phyloP scores from a whole-genome alignment of 2,888 invertebrate genomes.

The Cephus spinipes region DNA sequence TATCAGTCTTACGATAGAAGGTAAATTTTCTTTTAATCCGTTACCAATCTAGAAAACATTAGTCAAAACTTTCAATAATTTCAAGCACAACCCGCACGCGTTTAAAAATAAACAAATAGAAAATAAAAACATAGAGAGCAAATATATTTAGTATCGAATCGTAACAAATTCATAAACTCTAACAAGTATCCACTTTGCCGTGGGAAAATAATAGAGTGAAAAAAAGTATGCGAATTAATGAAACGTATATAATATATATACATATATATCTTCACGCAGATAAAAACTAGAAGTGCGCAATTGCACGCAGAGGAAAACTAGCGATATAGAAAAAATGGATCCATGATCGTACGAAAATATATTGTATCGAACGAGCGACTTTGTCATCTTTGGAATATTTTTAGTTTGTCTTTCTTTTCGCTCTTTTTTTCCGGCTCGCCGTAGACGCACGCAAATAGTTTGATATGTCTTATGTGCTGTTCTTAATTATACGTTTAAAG shows the following conservation, averaged over 20 bases:
- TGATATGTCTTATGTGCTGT: background rate
- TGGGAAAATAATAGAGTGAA: background rate
- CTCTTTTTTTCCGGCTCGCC: background rate
- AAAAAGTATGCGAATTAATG: background rate
- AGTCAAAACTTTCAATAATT: background rate
- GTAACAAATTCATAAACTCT: slow-evolving; percentile 2
- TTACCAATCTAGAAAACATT: background rate
- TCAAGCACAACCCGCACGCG: background rate
- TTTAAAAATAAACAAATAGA: too few species aligned
- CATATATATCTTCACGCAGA: background rate
- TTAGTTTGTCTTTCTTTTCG: slow-evolving; percentile 6
- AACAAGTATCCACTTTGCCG: background rate
- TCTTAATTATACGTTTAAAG: background rate
- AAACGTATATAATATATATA: background rate
- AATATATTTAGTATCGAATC: background rate
- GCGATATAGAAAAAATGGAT: slow-evolving; percentile 8
- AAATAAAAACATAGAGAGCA: background rate
- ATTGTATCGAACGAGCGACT: slow-evolving; percentile 21
- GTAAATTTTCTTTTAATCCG: background rate
- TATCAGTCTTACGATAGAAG: slow-evolving; percentile 43
- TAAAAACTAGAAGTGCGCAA: background rate
- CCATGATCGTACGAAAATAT: slow-evolving; percentile 33
- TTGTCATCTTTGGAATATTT: slow-evolving; percentile 8
- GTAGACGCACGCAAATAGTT: background rate
- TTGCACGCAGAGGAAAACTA: slow-evolving; percentile 7